Evolutionary conservation across 2,113 vertebrate species (phyloP).

Genomic region (Dasyprocta punctata): DNA sequence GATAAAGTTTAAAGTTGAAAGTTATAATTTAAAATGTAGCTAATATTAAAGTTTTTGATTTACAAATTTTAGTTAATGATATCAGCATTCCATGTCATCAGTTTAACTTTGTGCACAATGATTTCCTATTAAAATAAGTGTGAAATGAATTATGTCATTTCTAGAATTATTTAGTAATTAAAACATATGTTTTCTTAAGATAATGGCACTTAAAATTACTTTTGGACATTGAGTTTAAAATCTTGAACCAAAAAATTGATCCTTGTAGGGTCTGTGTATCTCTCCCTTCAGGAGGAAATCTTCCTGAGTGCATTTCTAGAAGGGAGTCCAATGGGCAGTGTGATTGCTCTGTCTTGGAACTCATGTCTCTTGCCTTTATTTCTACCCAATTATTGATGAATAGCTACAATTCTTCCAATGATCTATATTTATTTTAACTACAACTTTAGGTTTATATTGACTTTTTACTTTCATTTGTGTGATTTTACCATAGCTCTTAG

Average conservation of each 20-base stretch:
- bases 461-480: not conserved
- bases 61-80: not conserved
- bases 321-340: rapidly evolving
- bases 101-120: not conserved
- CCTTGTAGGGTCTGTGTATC: rapidly evolving
- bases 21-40: not conserved
- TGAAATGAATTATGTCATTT: not conserved
- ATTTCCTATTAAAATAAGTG: not conserved
- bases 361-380: not conserved
- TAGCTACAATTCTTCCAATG: not conserved
- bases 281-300: not conserved
- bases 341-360: not conserved
- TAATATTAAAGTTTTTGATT: not conserved
- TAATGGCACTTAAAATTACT: not conserved
- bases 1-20: not conserved
- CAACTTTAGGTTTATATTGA: not conserved
- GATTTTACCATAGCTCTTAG: not conserved
- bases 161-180: not conserved
- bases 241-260: not conserved
- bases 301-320: not conserved
- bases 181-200: not conserved
- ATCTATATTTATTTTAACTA: not conserved
- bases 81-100: not conserved
- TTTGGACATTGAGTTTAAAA: not conserved
- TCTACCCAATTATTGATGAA: not conserved